phyloP scores from a whole-genome alignment of 2,113 vertebrate genomes.

The Arizona elegans region DNA sequence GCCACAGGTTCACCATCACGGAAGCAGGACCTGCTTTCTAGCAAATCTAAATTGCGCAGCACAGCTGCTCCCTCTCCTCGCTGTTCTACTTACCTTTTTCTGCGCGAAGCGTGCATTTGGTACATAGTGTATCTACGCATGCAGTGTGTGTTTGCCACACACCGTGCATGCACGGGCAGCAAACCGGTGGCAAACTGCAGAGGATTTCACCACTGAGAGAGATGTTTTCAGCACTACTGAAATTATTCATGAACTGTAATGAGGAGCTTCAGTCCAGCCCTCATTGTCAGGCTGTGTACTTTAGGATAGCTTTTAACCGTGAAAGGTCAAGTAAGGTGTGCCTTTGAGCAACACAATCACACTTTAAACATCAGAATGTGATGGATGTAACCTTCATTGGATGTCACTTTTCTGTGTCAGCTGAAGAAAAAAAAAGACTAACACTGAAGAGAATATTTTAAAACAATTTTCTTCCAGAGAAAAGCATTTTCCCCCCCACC shows the following conservation, averaged over 20 bases:
- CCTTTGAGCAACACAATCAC: too few relatives aligned
- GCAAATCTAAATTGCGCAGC: too few relatives aligned
- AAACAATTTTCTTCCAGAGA: neutral
- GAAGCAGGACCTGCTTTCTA: too few relatives aligned
- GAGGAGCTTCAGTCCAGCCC: neutral
- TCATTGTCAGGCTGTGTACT: neutral
- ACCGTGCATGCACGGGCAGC: too few relatives aligned
- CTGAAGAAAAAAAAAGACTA: constrained; percentile 12
- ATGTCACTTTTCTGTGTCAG: constrained; percentile 28
- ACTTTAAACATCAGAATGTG: neutral
- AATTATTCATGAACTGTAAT: neutral
- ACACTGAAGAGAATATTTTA: constrained; percentile 1
- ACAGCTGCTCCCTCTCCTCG: too few relatives aligned
- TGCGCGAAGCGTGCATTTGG: too few relatives aligned
- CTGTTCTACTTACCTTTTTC: too few relatives aligned
- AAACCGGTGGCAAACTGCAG: too few relatives aligned
- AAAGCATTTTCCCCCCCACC: neutral
- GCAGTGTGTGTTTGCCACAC: too few relatives aligned
- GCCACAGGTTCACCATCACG: too few relatives aligned
- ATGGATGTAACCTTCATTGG: constrained; percentile 28
- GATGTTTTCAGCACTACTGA: neutral
- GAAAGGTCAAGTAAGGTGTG: neutral
- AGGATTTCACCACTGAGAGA: too few relatives aligned
- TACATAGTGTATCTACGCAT: fast-evolving
- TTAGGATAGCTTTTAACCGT: neutral